phyloP scores from a whole-genome alignment of 2,888 invertebrate genomes.

The Magallana nippona region DNA sequence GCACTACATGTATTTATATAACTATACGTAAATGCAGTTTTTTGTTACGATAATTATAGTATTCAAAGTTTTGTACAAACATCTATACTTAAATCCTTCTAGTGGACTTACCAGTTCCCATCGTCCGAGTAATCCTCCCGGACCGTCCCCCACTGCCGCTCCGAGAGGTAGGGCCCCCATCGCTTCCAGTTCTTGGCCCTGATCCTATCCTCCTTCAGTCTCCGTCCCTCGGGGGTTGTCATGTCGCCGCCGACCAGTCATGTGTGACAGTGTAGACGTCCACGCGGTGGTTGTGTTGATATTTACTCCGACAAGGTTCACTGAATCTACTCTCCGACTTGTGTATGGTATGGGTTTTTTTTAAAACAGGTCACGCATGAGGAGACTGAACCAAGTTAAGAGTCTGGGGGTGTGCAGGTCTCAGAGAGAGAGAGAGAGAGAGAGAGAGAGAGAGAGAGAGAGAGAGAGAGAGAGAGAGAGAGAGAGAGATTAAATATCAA shows the following conservation, averaged over 20 bases:
- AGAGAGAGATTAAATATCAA: no score
- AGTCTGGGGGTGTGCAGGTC: slow-evolving; percentile 17
- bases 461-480: no score
- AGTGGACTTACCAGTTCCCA: slow-evolving; percentile 72
- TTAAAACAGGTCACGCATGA: not conserved
- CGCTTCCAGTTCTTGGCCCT: slow-evolving; percentile 75
- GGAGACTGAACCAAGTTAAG: slow-evolving; percentile 17
- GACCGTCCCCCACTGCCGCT: slow-evolving; percentile 80
- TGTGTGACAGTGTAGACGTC: no score
- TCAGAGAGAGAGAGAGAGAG: not conserved
- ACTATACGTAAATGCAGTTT: no score
- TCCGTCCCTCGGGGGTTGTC: slow-evolving; percentile 65
- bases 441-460: no score
- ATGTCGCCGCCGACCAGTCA: slow-evolving; percentile 40
- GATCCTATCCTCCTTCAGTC: slow-evolving; percentile 72
- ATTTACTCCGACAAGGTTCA: slow-evolving; percentile 6
- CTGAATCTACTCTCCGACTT: not conserved
- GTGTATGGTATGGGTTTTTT: not conserved
- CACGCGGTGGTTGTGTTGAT: slow-evolving; percentile 1
- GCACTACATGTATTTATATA: no score
- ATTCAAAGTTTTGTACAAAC: no score
- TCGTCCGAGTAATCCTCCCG: slow-evolving; percentile 78
- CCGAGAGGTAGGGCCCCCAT: slow-evolving; percentile 80
- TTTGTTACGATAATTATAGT: no score
- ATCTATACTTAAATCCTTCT: no score